These are phyloP conservation scores for Pachyseris speciosa DNA, from an alignment of 64 coral and sea anemone genomes.

Conservation along the genomic window DNA sequence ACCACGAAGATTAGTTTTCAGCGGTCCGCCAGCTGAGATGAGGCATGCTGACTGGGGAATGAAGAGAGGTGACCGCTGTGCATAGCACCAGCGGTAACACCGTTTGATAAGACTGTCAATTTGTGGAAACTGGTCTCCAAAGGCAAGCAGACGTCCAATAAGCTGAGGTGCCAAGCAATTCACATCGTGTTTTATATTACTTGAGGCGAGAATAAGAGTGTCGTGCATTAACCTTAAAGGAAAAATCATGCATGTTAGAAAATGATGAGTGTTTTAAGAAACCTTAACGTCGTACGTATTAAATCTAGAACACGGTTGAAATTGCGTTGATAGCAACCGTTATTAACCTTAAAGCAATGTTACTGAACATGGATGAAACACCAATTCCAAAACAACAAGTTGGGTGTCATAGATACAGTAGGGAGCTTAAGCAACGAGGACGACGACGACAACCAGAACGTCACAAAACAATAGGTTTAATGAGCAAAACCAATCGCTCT, in stretches of 20 bases:
- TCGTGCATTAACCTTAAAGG: constrained; percentile 79
- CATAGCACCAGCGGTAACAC: constrained; percentile 80
- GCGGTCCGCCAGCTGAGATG: constrained; percentile 83
- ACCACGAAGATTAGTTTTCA: constrained; percentile 86
- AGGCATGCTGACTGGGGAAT: constrained; percentile 75
- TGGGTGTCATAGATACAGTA: too few species aligned
- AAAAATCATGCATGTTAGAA: too few species aligned
- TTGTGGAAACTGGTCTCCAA: constrained; percentile 60
- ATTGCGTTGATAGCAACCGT: too few species aligned
- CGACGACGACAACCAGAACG: too few species aligned
- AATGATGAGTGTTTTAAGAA: too few species aligned
- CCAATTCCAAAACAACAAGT: too few species aligned
- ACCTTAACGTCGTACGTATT: too few species aligned
- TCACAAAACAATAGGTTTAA: too few species aligned
- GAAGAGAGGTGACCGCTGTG: constrained; percentile 53
- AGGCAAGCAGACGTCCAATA: constrained; percentile 70
- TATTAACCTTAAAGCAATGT: constrained; percentile 7
- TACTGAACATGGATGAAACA: too few species aligned
- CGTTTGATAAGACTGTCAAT: constrained; percentile 69
- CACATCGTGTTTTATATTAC: constrained; percentile 83
- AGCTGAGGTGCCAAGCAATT: constrained; percentile 76
- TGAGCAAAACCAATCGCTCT: too few species aligned
- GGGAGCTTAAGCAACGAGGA: too few species aligned
- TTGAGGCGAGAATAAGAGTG: constrained; percentile 77
- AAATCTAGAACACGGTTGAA: too few species aligned